Conservation (phyloP, 2,113 vertebrate species). For the Orthochromis malagaraziensis region DNA sequence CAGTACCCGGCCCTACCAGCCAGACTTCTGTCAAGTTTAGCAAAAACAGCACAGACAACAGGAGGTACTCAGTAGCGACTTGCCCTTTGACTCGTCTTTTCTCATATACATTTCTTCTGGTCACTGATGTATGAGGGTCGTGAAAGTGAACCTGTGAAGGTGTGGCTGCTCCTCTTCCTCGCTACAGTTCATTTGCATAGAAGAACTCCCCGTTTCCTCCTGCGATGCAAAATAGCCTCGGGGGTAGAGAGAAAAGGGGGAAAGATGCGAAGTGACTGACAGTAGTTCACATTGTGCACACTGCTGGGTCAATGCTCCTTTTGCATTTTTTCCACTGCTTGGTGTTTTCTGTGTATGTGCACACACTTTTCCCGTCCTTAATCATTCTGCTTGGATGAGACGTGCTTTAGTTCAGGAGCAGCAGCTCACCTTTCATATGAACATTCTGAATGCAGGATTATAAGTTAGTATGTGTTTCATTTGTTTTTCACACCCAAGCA, state of each 20-base stretch:
- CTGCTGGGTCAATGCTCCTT: not conserved
- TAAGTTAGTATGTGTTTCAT: not conserved
- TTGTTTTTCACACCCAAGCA: not conserved
- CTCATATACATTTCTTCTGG: not conserved
- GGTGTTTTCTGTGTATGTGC: not conserved
- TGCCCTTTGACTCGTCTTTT: conserved; percentile 27
- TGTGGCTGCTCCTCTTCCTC: not conserved
- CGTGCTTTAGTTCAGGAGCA: not conserved
- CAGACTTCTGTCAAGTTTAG: conserved; percentile 35
- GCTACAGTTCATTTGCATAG: conserved; percentile 16
- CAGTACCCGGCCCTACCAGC: not conserved
- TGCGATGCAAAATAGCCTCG: conserved; percentile 18
- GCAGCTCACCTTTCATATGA: not conserved
- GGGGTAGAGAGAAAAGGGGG: not conserved
- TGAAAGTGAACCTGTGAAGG: not conserved
- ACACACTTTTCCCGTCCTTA: not conserved
- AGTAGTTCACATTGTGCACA: not conserved
- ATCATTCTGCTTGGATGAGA: not conserved
- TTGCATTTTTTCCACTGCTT: not conserved
- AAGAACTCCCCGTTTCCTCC: conserved; percentile 1
- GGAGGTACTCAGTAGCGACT: conserved; percentile 21
- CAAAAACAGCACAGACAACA: conserved; percentile 25
- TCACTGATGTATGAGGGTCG: conserved; percentile 13
- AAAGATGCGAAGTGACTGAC: conserved; percentile 8
- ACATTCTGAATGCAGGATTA: not conserved